Percentiles rank a stretch among this genome's conserved stretches.
Evolutionary conservation across 2,113 vertebrate species (phyloP).

Genomic region (Acinonyx jubatus): DNA sequence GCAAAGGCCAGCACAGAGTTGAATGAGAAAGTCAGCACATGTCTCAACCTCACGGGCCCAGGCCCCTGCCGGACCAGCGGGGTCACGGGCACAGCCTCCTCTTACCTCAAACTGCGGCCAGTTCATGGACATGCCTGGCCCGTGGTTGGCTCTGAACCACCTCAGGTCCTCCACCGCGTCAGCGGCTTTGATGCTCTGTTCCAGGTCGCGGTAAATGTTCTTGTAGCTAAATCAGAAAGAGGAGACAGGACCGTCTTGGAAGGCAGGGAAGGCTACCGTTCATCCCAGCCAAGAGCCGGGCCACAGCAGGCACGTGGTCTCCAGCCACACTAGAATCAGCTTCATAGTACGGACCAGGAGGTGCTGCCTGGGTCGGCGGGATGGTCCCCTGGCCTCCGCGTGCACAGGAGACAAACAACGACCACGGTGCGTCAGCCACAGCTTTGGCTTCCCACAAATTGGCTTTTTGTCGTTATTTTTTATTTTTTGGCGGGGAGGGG

Average conservation of each 20-base stretch:
- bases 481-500: too few relatives aligned
- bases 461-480: neutral
- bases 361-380: rapidly evolving
- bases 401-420: rapidly evolving
- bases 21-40: rapidly evolving
- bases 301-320: neutral
- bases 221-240: slow-evolving; percentile 88
- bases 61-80: neutral
- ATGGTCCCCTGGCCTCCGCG: rapidly evolving
- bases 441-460: neutral
- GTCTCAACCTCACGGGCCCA: too few relatives aligned
- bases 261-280: neutral
- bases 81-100: neutral
- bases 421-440: neutral
- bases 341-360: neutral
- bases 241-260: neutral
- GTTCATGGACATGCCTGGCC: slow-evolving; percentile 98
- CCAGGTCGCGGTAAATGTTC: slow-evolving; percentile 93
- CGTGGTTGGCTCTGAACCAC: slow-evolving; percentile 95
- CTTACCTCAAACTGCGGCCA: slow-evolving; percentile 99
- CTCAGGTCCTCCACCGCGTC: slow-evolving; percentile 94
- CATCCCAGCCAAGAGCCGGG: neutral
- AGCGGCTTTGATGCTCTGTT: slow-evolving; percentile 91
- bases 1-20: too few relatives aligned
- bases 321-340: rapidly evolving